Percentiles rank a stretch among this genome's conserved stretches.
Evolutionary conservation across 2,888 invertebrate species (phyloP).

Genomic region (Netelia virgata): DNA sequence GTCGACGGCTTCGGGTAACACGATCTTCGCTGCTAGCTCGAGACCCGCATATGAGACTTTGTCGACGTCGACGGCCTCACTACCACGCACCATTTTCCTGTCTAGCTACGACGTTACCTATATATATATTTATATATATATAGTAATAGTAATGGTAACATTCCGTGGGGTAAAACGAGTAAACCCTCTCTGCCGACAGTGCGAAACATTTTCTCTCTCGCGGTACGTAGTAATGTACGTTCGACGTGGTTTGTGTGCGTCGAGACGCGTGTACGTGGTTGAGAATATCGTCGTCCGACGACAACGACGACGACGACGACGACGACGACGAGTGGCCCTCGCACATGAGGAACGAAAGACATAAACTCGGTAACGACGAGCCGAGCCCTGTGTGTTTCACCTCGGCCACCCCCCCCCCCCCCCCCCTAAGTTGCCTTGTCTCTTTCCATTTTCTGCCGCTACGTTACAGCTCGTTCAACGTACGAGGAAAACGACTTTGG

Average conservation of each 20-base stretch:
- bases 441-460: slow-evolving; percentile 41
- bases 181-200: slow-evolving; percentile 14
- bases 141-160: slow-evolving; percentile 23
- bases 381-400: slow-evolving; percentile 22
- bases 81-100: slow-evolving; percentile 5
- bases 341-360: slow-evolving; percentile 58
- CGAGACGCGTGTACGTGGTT: background rate
- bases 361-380: slow-evolving; percentile 62
- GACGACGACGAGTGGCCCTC: slow-evolving; percentile 38
- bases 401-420: slow-evolving; percentile 9
- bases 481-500: slow-evolving; percentile 51
- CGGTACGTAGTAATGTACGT: slow-evolving; percentile 16
- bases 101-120: background rate
- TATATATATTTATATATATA: background rate
- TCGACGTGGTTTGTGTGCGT: background rate
- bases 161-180: slow-evolving; percentile 33
- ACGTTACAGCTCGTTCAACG: slow-evolving; percentile 31
- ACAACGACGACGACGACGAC: slow-evolving; percentile 18
- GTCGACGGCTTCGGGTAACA: slow-evolving; percentile 77
- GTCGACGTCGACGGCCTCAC: slow-evolving; percentile 23
- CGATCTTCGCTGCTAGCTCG: slow-evolving; percentile 66
- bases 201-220: slow-evolving; percentile 43
- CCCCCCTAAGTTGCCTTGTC: slow-evolving; percentile 18
- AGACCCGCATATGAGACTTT: slow-evolving; percentile 3
- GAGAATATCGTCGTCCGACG: too few species aligned